A percentile compares a stretch with the other conserved stretches of the same genome.
phyloP scores from a whole-genome alignment of 2,797 vertebrate genomes.

The Okamejei kenojei region DNA sequence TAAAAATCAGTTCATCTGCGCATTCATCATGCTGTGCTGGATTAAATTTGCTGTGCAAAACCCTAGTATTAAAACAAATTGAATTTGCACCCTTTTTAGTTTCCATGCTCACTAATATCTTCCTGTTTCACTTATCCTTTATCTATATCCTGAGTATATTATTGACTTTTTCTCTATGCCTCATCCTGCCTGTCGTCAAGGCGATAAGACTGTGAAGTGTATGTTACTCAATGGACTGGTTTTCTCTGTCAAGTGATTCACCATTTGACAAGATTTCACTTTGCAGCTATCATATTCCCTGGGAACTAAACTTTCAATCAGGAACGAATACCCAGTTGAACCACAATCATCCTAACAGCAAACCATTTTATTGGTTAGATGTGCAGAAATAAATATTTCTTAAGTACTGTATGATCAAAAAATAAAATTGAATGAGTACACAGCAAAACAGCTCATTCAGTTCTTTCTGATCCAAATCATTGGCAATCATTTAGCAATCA shows the following conservation, averaged over 20 bases:
- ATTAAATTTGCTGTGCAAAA: background rate
- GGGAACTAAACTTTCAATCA: background rate
- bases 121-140: background rate
- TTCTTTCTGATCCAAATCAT: too few relatives aligned
- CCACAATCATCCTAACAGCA: background rate
- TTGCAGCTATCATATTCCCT: background rate
- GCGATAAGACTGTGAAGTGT: background rate
- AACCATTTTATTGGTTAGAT: background rate
- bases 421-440: background rate
- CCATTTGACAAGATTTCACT: background rate
- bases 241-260: background rate
- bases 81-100: background rate
- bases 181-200: background rate
- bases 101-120: too few relatives aligned
- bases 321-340: background rate
- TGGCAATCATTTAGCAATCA: too few relatives aligned
- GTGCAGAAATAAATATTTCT: background rate
- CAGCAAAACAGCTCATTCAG: too few relatives aligned
- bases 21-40: background rate
- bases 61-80: background rate
- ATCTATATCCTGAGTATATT: background rate
- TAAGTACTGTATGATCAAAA: background rate
- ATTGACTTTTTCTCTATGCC: background rate
- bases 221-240: background rate
- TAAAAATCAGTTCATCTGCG: too few relatives aligned